These are phyloP conservation scores for Ammodytes dubius DNA, from an alignment of 2,113 vertebrate genomes.

Conservation along the genomic window DNA sequence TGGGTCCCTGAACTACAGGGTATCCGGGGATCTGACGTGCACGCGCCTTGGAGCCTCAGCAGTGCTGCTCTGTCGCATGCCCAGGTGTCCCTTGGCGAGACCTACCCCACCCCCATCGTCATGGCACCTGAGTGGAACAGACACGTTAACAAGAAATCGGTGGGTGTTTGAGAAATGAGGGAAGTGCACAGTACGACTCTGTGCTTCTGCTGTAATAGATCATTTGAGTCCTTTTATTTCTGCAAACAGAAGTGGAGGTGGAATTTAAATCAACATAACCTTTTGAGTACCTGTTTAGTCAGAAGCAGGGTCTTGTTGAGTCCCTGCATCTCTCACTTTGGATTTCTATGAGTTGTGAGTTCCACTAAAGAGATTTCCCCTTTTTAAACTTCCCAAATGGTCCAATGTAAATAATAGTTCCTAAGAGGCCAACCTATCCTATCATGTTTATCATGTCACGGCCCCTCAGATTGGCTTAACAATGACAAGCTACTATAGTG, in stretches of 20 bases:
- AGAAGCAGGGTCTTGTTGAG: neutral
- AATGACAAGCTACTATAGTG: neutral
- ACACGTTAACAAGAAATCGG: conserved; percentile 80
- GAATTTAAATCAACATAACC: too few relatives aligned
- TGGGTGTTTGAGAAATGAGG: conserved; percentile 68
- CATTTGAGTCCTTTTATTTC: neutral
- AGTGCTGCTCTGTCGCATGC: conserved; percentile 74
- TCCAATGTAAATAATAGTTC: neutral
- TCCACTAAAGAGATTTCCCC: neutral
- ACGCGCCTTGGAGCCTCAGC: conserved; percentile 86
- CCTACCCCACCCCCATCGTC: conserved; percentile 85
- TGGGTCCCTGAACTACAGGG: conserved; percentile 87
- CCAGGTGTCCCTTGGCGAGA: conserved; percentile 77
- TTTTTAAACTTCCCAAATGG: neutral
- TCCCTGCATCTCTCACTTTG: too few relatives aligned
- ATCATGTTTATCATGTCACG: neutral
- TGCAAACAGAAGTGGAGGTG: neutral
- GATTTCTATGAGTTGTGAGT: neutral
- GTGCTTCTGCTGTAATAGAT: neutral
- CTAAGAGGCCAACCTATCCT: neutral
- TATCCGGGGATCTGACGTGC: conserved; percentile 81
- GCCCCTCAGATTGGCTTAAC: neutral
- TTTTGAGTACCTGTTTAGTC: too few relatives aligned
- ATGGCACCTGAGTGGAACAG: conserved; percentile 86
- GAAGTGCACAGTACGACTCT: conserved; percentile 40